Percentiles rank a stretch among this genome's conserved stretches.
Conservation (phyloP, 2,888 invertebrate genomes). For the Tiphia femorata region DNA sequence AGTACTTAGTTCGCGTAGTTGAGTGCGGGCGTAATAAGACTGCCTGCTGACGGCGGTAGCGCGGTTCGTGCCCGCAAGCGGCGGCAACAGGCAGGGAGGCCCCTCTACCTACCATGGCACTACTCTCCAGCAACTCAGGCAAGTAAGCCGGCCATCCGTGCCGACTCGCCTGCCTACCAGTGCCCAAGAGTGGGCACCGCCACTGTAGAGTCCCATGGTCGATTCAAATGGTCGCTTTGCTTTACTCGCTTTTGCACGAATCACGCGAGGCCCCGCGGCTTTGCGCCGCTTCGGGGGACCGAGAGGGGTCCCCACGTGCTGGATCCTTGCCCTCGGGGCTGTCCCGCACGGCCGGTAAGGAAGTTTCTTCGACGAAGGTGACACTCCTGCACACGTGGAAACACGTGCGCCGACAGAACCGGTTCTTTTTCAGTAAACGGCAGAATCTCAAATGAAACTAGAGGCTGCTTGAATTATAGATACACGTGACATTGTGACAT, state of each 20-base stretch:
- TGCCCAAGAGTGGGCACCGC: slow-evolving; percentile 30
- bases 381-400: background rate
- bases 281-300: slow-evolving; percentile 20
- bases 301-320: slow-evolving; percentile 41
- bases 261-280: slow-evolving; percentile 27
- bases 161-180: slow-evolving; percentile 39
- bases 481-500: no score
- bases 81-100: slow-evolving; percentile 39
- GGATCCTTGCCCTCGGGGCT: slow-evolving; percentile 18
- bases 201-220: slow-evolving; percentile 27
- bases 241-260: slow-evolving; percentile 35
- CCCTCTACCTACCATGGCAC: slow-evolving; percentile 40
- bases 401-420: no score
- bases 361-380: slow-evolving; percentile 10
- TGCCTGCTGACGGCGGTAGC: slow-evolving; percentile 57
- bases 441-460: no score
- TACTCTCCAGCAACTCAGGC: slow-evolving; percentile 37
- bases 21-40: slow-evolving; percentile 62
- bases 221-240: slow-evolving; percentile 38
- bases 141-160: slow-evolving; percentile 40
- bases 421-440: no score
- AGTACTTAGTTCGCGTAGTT: slow-evolving; percentile 59
- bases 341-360: slow-evolving; percentile 30
- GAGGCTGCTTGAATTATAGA: no score
- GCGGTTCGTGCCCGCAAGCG: slow-evolving; percentile 50